Evolutionary conservation across 2,888 invertebrate genomes (phyloP).

Genomic region (Allygus modestus): DNA sequence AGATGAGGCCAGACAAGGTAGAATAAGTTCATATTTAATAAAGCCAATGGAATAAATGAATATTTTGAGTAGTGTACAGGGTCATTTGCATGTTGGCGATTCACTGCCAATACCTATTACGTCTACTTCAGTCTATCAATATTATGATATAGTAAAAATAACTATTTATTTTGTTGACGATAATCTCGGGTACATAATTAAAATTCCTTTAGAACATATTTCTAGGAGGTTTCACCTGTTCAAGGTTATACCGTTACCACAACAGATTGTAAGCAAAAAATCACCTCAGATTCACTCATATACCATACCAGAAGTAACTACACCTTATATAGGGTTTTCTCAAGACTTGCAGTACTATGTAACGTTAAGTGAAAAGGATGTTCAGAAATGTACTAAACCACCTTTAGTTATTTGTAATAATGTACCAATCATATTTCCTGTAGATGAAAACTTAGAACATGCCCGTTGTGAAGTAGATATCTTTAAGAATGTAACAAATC

Average conservation of each 20-base stretch:
- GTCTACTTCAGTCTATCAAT: not conserved
- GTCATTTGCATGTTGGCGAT: not conserved
- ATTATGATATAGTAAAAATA: not conserved
- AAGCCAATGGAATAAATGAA: not conserved
- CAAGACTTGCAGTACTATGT: conserved; percentile 7
- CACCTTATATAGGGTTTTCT: not conserved
- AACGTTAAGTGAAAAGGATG: too few relatives aligned
- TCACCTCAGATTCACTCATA: not conserved
- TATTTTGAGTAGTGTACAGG: not conserved
- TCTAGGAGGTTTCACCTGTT: not conserved
- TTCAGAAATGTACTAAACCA: not conserved
- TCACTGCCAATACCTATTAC: conserved; percentile 10
- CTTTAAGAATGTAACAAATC: not conserved
- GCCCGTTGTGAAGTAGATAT: conserved; percentile 5
- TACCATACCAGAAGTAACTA: not conserved
- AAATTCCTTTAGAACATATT: conserved; percentile 14
- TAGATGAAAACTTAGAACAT: too few relatives aligned
- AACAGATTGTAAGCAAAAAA: not conserved
- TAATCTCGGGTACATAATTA: not conserved
- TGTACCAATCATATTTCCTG: conserved; percentile 11
- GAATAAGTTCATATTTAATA: conserved; percentile 18
- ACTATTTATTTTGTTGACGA: conserved; percentile 1
- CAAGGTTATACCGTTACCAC: conserved; percentile 12
- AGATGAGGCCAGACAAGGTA: conserved; percentile 27
- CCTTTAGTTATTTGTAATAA: conserved; percentile 1